Evolutionary conservation across 2,888 invertebrate genomes (phyloP).

Genomic region (Vanessa cardui): DNA sequence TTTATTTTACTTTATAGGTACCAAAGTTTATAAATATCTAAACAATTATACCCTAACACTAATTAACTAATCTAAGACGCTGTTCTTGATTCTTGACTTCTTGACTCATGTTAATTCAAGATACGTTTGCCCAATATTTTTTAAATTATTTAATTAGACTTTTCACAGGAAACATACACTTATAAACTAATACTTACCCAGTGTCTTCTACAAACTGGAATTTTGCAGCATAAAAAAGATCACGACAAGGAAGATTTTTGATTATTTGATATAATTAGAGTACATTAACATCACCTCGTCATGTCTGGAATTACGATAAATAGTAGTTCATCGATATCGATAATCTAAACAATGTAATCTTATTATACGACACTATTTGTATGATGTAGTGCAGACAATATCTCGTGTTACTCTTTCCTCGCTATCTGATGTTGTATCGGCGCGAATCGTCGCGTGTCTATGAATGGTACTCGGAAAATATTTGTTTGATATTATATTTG

Average conservation of each 20-base stretch:
- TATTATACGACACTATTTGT: conserved; percentile 51
- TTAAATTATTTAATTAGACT: too few species aligned
- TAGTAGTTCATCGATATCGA: conserved; percentile 28
- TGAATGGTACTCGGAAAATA: conserved; percentile 33
- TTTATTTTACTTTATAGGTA: too few species aligned
- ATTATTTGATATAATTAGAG: too few species aligned
- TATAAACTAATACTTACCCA: too few species aligned
- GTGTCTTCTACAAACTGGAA: too few species aligned
- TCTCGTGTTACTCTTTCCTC: conserved; percentile 45
- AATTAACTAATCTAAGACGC: background rate
- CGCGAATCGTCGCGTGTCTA: conserved; percentile 45
- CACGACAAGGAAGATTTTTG: too few species aligned
- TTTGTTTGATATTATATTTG: conserved; percentile 34
- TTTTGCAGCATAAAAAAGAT: too few species aligned
- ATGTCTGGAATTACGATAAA: background rate
- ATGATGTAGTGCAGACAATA: conserved; percentile 64
- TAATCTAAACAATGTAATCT: conserved; percentile 33
- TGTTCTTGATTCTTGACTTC: too few species aligned
- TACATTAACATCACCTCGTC: background rate
- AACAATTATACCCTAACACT: background rate
- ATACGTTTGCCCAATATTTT: background rate
- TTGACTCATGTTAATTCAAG: background rate
- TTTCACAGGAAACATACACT: too few species aligned
- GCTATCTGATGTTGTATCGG: conserved; percentile 41
- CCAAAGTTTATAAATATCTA: background rate